phyloP scores from a whole-genome alignment of 1,140 invertebrate species.

The Gonatopus flavifemur region DNA sequence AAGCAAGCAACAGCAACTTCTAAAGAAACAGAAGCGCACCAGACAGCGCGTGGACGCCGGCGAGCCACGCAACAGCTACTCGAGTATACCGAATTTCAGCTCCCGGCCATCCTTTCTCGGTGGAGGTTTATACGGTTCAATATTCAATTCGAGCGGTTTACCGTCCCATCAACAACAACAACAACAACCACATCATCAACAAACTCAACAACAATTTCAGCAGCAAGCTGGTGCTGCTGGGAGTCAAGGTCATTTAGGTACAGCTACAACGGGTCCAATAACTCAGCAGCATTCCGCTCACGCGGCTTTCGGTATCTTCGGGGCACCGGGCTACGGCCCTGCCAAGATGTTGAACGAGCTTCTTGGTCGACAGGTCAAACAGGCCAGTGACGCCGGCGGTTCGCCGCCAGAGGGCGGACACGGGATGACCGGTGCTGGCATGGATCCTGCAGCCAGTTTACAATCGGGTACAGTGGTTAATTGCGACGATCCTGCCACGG shows the following conservation, averaged over 20 bases:
- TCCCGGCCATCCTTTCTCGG: conserved; percentile 81
- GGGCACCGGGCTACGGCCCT: conserved; percentile 71
- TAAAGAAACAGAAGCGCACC: conserved; percentile 87
- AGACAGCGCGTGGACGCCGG: conserved; percentile 93
- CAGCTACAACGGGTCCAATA: conserved; percentile 51
- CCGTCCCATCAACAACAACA: conserved; percentile 29
- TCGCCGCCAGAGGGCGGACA: conserved; percentile 57
- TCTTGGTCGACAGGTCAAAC: conserved; percentile 74
- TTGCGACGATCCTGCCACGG: conserved; percentile 55
- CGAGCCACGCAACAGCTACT: conserved; percentile 90
- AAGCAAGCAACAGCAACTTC: conserved; percentile 68
- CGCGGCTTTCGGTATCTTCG: conserved; percentile 67
- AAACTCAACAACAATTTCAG: conserved; percentile 24
- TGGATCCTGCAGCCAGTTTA: conserved; percentile 52
- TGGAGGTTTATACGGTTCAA: conserved; percentile 78
- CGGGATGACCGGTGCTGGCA: conserved; percentile 54
- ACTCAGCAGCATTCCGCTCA: conserved; percentile 49
- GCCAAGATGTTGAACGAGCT: conserved; percentile 84
- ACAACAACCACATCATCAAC: conserved; percentile 11
- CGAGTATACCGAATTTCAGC: conserved; percentile 83
- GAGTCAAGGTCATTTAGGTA: conserved; percentile 46
- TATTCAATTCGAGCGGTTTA: conserved; percentile 63
- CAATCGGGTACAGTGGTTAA: conserved; percentile 56
- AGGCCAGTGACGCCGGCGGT: conserved; percentile 68
- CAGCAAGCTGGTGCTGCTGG: conserved; percentile 54